Base-by-base conservation (phyloP, 2,888 invertebrate species). In the Orthosia gothica region DNA sequence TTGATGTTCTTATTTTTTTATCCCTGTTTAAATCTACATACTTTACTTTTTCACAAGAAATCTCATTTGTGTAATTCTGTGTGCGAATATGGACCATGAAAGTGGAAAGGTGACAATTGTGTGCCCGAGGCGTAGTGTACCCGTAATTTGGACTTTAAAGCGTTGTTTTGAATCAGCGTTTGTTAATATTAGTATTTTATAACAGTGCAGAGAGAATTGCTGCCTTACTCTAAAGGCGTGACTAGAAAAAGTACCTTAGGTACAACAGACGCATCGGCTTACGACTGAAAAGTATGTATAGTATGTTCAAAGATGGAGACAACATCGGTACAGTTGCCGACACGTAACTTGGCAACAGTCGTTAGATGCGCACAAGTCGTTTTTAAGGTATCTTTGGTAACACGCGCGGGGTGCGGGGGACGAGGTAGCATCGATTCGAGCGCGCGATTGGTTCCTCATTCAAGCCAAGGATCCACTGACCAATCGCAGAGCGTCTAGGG, bases 21-120 rank as follows among this genome's bases (percentile, higher is more conserved):
- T 70, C 32, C 49, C 12, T 52, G n/a, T 59, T 64, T 18, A 18
- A 47, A 72, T 54, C 40, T 67, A 50, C 9, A 32, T 47, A 49
- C 50, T 52, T 32, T 61, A 64, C 54, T 55, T 58, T 47, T 59
- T 71, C 49, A 32, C 49, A 71, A 68, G 68, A 82, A 84, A 77
- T 81, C 74, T 77, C 74, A 76, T 74, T 66, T 50, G 65, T 74
- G 55, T 66, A 52, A 58, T 62, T 65, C 62, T 71, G 70, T 76
- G 77, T 81, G 79, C 55, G 74, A 62, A 67, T 65, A 74, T 70
- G 15, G 57, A 83, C 74, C 66, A 70, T 50, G 68, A 49, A 61
- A 62, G 71, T 81, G 75, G 71, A 65, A 76, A 67, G 58, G 76
- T 74, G 55, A 73, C 47, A 81, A 73, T 74, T 5, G 71, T 74